Evolutionary conservation across 2,888 invertebrate genomes (phyloP).

Genomic region (Caenorhabditis zanzibari): DNA sequence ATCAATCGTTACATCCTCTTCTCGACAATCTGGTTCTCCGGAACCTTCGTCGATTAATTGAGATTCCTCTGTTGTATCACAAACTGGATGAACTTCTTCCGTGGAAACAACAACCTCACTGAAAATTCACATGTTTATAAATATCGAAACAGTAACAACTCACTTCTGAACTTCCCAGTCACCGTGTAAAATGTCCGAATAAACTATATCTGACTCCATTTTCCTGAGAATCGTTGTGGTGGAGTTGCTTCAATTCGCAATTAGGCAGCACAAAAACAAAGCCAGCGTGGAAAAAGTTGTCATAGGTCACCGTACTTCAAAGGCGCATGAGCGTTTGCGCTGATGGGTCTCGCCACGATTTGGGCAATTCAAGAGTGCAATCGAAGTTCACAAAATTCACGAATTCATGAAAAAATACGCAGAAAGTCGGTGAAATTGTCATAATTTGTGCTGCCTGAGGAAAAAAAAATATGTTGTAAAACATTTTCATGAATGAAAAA

Average conservation of each 20-base stretch:
- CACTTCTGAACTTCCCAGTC: conserved; percentile 48
- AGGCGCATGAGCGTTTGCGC: neutral
- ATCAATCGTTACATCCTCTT: neutral
- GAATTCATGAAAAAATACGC: no score
- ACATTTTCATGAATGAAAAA: no score
- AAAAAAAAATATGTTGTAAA: no score
- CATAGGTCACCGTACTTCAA: conserved; percentile 48
- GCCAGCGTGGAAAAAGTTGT: conserved; percentile 68
- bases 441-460: no score
- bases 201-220: conserved; percentile 20
- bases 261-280: neutral
- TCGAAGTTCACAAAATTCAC: no score
- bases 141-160: neutral
- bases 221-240: neutral
- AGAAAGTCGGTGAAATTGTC: no score
- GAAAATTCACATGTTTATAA: neutral
- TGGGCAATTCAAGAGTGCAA: no score
- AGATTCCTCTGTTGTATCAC: neutral
- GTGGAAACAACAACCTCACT: neutral
- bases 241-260: neutral
- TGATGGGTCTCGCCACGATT: conserved; percentile 6
- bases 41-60: neutral
- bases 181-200: conserved; percentile 43
- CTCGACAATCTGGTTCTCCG: neutral
- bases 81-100: neutral